Base-by-base conservation (phyloP, 2,888 invertebrate genomes). In the Clitarchus hookeri region DNA sequence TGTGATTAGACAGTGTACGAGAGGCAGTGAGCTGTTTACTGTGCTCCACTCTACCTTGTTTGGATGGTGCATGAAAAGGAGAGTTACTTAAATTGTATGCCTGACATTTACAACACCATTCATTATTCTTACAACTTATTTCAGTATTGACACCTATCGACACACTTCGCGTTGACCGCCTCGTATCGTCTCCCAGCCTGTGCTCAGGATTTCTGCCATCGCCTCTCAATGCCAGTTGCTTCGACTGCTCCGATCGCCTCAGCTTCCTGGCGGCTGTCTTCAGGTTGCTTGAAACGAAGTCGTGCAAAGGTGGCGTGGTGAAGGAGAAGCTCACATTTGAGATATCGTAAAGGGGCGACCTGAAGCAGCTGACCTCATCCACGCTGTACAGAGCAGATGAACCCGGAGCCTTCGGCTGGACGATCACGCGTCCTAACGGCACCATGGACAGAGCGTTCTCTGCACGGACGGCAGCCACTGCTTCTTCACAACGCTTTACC, bases 81-180 rank as follows among this genome's bases (percentile, higher is more conserved):
- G 65, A 1, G 6, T 11, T 23, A 65, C 65, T n/a, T n/a, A 65
- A 8, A 65, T 65, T 65, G 65, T 65, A 65, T 65, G 65, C 65
- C n/a, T n/a, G 65, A 65, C 65, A 65, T n/a, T 65, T 65, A 65
- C 65, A 65, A 65, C 65, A 65, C 65, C 65, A 65, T n/a, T 65
- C 65, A 65, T 19, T 23, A 65, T 8, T 65, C 0, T 3, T n/a
- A 65, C 65, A 65, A 65, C 65, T 65, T 65, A 65, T 65, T 23
- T 65, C 65, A 19, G 65, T 65, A n/a, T 65, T 65, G n/a, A 65
- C 65, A n/a, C 23, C 65, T 8, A 65, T 23, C 6, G 65, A 65
- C n/a, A 65, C 65, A 48, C 48, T 16, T 48, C 36, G 36, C 1
- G 36, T 36, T 12, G 65, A 23, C n/a, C 65, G 65, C n/a, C 65